These are phyloP conservation scores for Lycaon pictus DNA, from an alignment of 2,113 vertebrate genomes.

Conservation along the genomic window DNA sequence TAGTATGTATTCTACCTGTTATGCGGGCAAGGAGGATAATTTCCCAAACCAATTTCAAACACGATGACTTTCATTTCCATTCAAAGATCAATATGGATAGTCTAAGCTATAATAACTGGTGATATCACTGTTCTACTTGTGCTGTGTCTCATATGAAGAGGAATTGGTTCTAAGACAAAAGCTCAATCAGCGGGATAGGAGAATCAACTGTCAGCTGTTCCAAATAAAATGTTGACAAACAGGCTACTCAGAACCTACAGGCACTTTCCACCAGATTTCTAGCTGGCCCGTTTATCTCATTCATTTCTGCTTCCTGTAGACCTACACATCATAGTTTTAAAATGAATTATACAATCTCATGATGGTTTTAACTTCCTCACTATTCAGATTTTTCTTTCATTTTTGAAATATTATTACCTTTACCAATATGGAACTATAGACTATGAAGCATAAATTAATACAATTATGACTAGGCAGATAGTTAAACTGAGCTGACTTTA, in stretches of 20 bases:
- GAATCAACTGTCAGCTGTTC: no score
- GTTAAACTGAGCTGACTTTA: background rate
- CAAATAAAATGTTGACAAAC: background rate
- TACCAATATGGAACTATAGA: background rate
- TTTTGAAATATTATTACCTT: slow-evolving; percentile 7
- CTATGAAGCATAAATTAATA: background rate
- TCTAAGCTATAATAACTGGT: background rate
- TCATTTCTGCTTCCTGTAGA: background rate
- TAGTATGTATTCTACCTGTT: background rate
- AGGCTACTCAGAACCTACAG: background rate
- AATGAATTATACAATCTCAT: background rate
- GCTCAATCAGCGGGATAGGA: background rate
- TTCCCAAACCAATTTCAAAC: slow-evolving; percentile 5
- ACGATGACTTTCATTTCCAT: background rate
- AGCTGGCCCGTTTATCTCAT: background rate
- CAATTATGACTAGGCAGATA: background rate
- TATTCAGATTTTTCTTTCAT: slow-evolving; percentile 23
- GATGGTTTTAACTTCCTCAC: background rate
- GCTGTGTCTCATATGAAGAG: background rate
- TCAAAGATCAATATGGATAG: background rate
- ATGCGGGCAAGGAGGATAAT: background rate
- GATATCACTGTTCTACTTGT: no score
- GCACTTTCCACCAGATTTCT: background rate
- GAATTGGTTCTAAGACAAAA: background rate
- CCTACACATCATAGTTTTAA: background rate